Percentiles rank a stretch among this genome's conserved stretches.
Evolutionary conservation across 1,140 invertebrate species (phyloP).

Genomic region (Macrobrachium rosenbergii): DNA sequence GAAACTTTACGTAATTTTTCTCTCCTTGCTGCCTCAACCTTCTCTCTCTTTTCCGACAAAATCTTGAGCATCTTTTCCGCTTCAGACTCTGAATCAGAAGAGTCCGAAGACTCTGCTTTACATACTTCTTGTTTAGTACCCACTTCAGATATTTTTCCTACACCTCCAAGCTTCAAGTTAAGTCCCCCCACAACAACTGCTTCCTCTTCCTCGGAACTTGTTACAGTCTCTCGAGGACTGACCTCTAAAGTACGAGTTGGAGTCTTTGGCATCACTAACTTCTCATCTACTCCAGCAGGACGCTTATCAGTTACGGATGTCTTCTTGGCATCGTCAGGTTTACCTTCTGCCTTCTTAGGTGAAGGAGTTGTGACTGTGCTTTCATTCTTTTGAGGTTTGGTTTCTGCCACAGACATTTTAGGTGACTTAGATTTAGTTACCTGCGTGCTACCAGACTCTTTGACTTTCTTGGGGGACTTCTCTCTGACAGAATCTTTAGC

Average conservation of each 20-base stretch:
- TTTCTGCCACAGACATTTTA: background rate
- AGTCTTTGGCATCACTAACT: constrained; percentile 27
- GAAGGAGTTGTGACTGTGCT: background rate
- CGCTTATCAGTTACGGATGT: background rate
- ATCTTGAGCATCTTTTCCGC: constrained; percentile 65
- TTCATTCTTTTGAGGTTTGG: constrained; percentile 18
- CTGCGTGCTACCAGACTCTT: background rate
- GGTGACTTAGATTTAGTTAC: constrained; percentile 17
- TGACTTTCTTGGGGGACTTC: constrained; percentile 26
- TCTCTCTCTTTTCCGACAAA: constrained; percentile 62
- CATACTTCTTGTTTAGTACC: constrained; percentile 36
- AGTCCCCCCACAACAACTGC: constrained; percentile 47
- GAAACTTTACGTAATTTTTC: constrained; percentile 65
- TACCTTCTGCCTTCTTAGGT: background rate
- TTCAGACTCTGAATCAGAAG: constrained; percentile 66
- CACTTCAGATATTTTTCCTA: constrained; percentile 47
- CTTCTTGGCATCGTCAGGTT: constrained; percentile 16
- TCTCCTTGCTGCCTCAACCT: constrained; percentile 60
- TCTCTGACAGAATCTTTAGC: constrained; percentile 41
- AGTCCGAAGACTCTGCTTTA: constrained; percentile 58
- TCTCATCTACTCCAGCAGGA: constrained; percentile 15
- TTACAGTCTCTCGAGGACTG: constrained; percentile 15
- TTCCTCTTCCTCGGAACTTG: constrained; percentile 34
- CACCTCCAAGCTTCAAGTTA: constrained; percentile 42
- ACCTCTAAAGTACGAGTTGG: constrained; percentile 23